Evolutionary conservation across 2,113 vertebrate genomes (phyloP).

Genomic region (Centropus unirufus): DNA sequence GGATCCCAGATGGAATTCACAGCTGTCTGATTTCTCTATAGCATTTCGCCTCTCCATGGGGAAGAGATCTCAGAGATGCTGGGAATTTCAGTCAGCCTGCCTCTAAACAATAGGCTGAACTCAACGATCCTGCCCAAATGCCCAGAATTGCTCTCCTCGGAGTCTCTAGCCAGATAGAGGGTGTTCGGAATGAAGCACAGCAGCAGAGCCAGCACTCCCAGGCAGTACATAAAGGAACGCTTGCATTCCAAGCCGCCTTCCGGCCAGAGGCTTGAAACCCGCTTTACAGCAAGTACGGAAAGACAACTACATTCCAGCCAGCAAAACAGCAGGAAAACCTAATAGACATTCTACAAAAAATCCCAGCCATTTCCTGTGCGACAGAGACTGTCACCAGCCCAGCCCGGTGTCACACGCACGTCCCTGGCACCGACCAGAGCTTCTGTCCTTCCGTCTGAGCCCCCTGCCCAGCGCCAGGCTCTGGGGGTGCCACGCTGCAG

Average conservation of each 20-base stretch:
- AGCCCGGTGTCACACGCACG: rapidly evolving
- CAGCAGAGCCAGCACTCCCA: not conserved
- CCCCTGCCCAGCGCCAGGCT: not conserved
- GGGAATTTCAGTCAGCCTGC: not conserved
- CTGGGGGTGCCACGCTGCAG: not conserved
- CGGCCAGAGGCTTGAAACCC: not conserved
- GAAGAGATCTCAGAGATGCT: not conserved
- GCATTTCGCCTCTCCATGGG: not conserved
- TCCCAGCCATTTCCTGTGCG: not conserved
- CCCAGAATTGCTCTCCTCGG: not conserved
- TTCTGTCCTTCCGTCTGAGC: not conserved
- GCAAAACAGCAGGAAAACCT: not conserved
- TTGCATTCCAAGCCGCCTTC: not conserved
- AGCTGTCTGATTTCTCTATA: not conserved
- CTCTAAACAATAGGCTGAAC: not conserved
- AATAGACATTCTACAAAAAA: not conserved
- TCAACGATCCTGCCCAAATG: not conserved
- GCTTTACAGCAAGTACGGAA: not conserved
- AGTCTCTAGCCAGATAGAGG: not conserved
- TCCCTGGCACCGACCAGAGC: not conserved
- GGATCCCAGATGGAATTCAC: not conserved
- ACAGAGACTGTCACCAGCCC: not conserved
- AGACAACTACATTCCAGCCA: not conserved
- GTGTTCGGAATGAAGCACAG: not conserved
- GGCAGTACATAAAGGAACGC: not conserved